phyloP scores from a whole-genome alignment of 2,797 vertebrate genomes.

The Rhincodon typus region DNA sequence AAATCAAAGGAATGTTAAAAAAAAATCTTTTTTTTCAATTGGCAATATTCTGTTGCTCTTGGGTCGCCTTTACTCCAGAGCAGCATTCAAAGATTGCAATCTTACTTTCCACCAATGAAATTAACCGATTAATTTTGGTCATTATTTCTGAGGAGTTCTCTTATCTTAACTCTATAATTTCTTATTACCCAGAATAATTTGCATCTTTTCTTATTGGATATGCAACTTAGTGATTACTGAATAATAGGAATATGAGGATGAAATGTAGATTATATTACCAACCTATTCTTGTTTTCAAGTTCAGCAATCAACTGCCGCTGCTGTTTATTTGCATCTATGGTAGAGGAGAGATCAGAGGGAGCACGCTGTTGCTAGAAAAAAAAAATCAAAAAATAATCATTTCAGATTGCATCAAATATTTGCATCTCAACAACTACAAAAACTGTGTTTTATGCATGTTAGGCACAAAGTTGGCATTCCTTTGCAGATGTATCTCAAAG shows the following conservation, averaged over 20 bases:
- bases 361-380: constrained; percentile 68
- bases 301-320: constrained; percentile 96
- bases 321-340: constrained; percentile 93
- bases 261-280: constrained; percentile 41
- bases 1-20: not conserved
- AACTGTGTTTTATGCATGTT: not conserved
- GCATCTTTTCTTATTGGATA: not conserved
- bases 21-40: not conserved
- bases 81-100: not conserved
- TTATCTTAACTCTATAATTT: not conserved
- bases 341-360: constrained; percentile 82
- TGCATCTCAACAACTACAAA: not conserved
- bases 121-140: not conserved
- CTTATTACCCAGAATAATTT: not conserved
- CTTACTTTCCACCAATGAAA: not conserved
- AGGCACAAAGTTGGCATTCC: not conserved
- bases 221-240: not conserved
- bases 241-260: not conserved
- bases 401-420: not conserved
- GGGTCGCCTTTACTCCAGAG: not conserved
- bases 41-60: too few species aligned
- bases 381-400: not conserved
- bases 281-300: constrained; percentile 98
- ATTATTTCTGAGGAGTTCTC: not conserved
- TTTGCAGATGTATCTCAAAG: not conserved